Evolutionary conservation across 37 sponge, comb jelly and placozoan genomes (phyloP), one percentile per base, ranked within the genome.

Genomic region (Aplysina aerophoba): DNA sequence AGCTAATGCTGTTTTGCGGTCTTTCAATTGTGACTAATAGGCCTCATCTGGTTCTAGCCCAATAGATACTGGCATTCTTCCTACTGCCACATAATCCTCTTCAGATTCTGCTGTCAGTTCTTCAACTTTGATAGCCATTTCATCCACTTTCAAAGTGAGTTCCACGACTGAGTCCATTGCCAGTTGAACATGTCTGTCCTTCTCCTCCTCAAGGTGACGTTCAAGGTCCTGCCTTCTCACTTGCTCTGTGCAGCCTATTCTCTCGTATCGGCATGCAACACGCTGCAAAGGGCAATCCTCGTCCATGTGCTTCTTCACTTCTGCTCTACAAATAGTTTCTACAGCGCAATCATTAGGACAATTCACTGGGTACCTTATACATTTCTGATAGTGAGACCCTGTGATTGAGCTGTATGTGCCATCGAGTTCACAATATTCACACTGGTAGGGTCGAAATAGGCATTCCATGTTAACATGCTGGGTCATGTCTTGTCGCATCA

Each of bases 331-430:
- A 30, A 57, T 57, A 3, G 1, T 36, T 33, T 13, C 17, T 36
- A 4, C 35, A 53, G 15, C 61, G 31, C 81, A 81, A 20, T 15
- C 55, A 36, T 75, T 60, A 33, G 61, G 61, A 56, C 81, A 81
- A 4, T 59, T 14, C 4, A 59, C 56, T 25, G 81, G 61, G 38
- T 59, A 60, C 35, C 31, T 56, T 2, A 6, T 24, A 21, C 78
- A 75, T 19, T 36, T 44, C 53, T 38, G 3, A 17, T 36, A 75
- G 54, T 75, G 78, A 24, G 31, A 12, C 17, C 54, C 40, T 40
- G 25, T 24, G 2, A 75, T 36, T 53, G 37, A 36, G 54, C 6
- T 75, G 53, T 75, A 75, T 11, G 44, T 75, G 25, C 25, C 78
- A 22, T 44, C 22, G 54, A 15, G 6, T 4, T n/a, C 15, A 11